A percentile compares a stretch with the other conserved stretches of the same genome.
phyloP scores from a whole-genome alignment of 2,888 invertebrate species.

The Leptodirus hochenwartii region DNA sequence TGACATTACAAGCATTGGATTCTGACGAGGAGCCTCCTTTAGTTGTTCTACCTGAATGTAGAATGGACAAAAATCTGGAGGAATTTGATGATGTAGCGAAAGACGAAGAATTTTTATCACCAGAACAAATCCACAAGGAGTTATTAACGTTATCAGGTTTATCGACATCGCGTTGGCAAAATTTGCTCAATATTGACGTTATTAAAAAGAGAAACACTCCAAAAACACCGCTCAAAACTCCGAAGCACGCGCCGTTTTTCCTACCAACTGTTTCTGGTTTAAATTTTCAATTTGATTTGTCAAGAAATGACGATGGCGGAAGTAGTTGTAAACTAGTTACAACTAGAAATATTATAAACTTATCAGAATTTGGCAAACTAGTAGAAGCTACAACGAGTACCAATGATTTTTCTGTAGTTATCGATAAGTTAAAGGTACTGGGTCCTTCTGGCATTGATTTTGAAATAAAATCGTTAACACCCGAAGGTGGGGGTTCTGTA shows the following conservation, averaged over 20 bases:
- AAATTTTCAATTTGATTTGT: slow-evolving; percentile 62
- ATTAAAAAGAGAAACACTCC: slow-evolving; percentile 85
- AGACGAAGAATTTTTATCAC: slow-evolving; percentile 46
- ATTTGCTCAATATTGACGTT: slow-evolving; percentile 53
- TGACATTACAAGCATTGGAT: slow-evolving; percentile 58
- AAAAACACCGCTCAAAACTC: slow-evolving; percentile 59
- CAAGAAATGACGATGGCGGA: slow-evolving; percentile 18
- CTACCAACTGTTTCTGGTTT: slow-evolving; percentile 76
- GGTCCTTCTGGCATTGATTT: slow-evolving; percentile 75
- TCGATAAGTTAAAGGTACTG: slow-evolving; percentile 45
- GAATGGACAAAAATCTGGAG: slow-evolving; percentile 17
- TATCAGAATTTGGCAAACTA: slow-evolving; percentile 49
- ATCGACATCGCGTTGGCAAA: slow-evolving; percentile 48
- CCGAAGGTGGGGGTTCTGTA: slow-evolving; percentile 52
- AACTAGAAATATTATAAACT: slow-evolving; percentile 40
- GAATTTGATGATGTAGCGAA: slow-evolving; percentile 23
- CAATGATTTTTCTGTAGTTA: slow-evolving; percentile 34
- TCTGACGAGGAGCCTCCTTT: slow-evolving; percentile 32
- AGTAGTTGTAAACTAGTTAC: slow-evolving; percentile 27
- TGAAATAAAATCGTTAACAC: slow-evolving; percentile 65
- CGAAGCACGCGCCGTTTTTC: slow-evolving; percentile 90
- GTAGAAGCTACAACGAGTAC: slow-evolving; percentile 29
- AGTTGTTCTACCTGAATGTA: slow-evolving; percentile 30
- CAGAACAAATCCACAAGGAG: slow-evolving; percentile 54
- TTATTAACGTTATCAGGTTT: slow-evolving; percentile 73